Evolutionary conservation across 2,797 vertebrate species (phyloP), one percentile per base, ranked within the genome.

Genomic region (Argentina silus): DNA sequence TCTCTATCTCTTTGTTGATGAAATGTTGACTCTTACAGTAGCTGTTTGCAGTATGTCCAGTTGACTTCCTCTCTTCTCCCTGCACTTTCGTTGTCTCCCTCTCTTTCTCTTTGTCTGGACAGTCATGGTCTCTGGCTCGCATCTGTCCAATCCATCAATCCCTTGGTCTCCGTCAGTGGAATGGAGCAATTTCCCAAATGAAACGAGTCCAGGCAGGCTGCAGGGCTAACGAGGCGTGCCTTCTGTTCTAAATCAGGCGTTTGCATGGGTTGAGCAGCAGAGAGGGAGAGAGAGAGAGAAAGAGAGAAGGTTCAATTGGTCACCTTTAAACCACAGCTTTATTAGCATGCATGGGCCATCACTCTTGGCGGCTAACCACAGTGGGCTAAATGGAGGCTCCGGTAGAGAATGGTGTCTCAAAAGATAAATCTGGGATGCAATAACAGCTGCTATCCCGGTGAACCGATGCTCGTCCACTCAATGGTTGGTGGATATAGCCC

Each of bases 81-180:
- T 42, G 12, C 12, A 14, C 15, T 61, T 10, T 36, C 27, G 2
- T 14, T 61, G 2, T 27, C 23, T 47, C 4, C 61, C 21, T 67
- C 50, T 59, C 51, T 8, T 19, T 7, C 15, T 67, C 72, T 70
- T 61, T 11, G 68, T 74, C 63, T 55, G 66, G 43, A 73, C 67
- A 69, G 57, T 80, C 53, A 44, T 69, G 70, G 67, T 70, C 44
- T 60, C 42, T 55, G 55, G 21, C 65, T 70, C 69, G 72, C 75
- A 72, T 63, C 67, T 48, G 17, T 64, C 57, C 66, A 51, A 81
- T 77, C 73, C 80, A 81, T 84, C 82, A 79, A 73, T 81, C 76
- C 73, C 60, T 67, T 70, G 67, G 64, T 80, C 75, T 75, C 78
- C 69, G 72, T 78, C 77, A 68, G 61, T 57, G 76, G 75, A 75